Evolutionary conservation across 2,888 invertebrate genomes (phyloP).

Genomic region (Stenichneumon culpator): DNA sequence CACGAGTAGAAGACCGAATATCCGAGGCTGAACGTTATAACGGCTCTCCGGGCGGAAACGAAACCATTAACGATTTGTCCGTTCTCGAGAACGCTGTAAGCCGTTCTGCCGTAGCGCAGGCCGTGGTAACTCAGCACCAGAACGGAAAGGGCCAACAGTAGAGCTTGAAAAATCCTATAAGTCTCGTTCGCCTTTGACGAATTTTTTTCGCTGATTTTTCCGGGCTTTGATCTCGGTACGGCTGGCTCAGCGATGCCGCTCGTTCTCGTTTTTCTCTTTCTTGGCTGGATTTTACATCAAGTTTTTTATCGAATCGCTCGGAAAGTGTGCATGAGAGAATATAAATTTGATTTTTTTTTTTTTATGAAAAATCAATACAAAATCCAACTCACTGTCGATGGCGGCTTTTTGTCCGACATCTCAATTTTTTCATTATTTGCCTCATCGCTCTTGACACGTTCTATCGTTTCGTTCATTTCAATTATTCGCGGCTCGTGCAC

Average conservation of each 20-base stretch:
- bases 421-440: slow-evolving; percentile 62
- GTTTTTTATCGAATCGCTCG: slow-evolving; percentile 7
- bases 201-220: slow-evolving; percentile 43
- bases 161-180: slow-evolving; percentile 72
- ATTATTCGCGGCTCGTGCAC: neutral
- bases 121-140: slow-evolving; percentile 75
- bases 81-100: slow-evolving; percentile 76
- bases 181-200: slow-evolving; percentile 67
- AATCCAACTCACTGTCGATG: slow-evolving; percentile 41
- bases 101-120: slow-evolving; percentile 72
- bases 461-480: slow-evolving; percentile 66
- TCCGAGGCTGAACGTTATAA: slow-evolving; percentile 76
- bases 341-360: neutral
- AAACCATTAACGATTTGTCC: slow-evolving; percentile 75
- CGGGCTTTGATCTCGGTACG: slow-evolving; percentile 33
- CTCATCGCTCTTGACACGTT: slow-evolving; percentile 59
- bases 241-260: slow-evolving; percentile 59
- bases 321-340: neutral
- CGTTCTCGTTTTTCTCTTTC: slow-evolving; percentile 54
- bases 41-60: slow-evolving; percentile 69
- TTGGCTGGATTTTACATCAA: slow-evolving; percentile 32
- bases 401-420: slow-evolving; percentile 51
- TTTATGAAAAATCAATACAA: neutral
- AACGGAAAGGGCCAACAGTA: slow-evolving; percentile 72
- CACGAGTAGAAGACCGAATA: slow-evolving; percentile 75